Evolutionary conservation across 2,113 vertebrate species (phyloP).

Genomic region (Chiloscyllium plagiosum): DNA sequence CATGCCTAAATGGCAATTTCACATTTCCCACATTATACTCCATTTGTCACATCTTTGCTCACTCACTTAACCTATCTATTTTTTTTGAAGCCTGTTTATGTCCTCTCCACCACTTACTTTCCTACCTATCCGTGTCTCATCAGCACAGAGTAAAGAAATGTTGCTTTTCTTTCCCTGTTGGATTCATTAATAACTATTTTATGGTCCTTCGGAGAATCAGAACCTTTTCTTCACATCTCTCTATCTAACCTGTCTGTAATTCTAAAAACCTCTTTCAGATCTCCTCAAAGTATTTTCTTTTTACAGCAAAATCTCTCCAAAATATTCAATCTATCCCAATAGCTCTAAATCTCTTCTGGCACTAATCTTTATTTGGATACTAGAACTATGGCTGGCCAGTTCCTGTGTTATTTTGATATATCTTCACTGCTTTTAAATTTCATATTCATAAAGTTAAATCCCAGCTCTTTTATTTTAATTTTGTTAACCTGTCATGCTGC

Average conservation of each 20-base stretch:
- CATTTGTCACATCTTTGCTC: too few relatives aligned
- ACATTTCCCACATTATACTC: too few relatives aligned
- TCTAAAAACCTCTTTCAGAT: not conserved
- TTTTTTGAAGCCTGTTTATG: too few relatives aligned
- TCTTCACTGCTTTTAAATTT: not conserved
- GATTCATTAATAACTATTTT: not conserved
- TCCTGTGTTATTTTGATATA: not conserved
- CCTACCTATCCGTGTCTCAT: too few relatives aligned
- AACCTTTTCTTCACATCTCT: not conserved
- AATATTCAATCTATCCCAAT: not conserved
- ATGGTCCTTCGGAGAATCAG: not conserved
- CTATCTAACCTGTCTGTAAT: not conserved
- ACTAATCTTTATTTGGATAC: not conserved
- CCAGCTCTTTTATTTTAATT: not conserved
- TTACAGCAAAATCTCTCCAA: not conserved
- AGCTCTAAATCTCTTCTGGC: not conserved
- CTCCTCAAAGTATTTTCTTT: not conserved
- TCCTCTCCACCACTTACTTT: too few relatives aligned
- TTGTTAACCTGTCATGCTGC: not conserved
- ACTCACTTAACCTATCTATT: too few relatives aligned
- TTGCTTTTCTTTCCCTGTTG: not conserved
- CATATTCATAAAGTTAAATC: not conserved
- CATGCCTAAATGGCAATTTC: too few relatives aligned
- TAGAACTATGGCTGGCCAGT: not conserved
- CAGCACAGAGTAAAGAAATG: too few relatives aligned